phyloP scores from a whole-genome alignment of 2,113 vertebrate genomes.

The Perognathus longimembris region DNA sequence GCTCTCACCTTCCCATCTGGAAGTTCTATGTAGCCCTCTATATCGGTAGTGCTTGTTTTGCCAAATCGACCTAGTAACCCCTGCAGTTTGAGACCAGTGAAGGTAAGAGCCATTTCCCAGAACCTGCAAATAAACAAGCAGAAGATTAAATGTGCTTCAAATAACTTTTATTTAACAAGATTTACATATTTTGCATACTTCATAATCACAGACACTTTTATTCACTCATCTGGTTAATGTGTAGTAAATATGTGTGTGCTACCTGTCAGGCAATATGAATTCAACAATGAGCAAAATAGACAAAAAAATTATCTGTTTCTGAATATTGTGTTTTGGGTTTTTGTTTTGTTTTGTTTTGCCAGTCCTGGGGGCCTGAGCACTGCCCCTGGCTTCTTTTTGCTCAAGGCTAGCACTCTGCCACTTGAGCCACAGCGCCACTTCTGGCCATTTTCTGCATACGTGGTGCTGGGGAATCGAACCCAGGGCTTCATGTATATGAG shows the following conservation, averaged over 20 bases:
- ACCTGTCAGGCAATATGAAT: conserved; percentile 7
- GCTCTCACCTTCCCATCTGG: conserved; percentile 94
- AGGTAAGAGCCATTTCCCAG: conserved; percentile 94
- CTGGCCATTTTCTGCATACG: no score
- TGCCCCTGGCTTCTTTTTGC: no score
- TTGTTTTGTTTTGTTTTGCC: no score
- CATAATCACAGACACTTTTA: neutral
- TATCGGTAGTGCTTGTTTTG: conserved; percentile 91
- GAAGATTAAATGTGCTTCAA: neutral
- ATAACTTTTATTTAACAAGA: conserved; percentile 26
- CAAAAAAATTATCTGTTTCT: neutral
- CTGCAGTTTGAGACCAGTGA: conserved; percentile 95
- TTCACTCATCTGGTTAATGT: neutral
- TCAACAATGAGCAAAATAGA: neutral
- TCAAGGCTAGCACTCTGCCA: no score
- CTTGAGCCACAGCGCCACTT: no score
- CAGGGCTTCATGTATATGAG: no score
- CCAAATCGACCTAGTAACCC: conserved; percentile 94
- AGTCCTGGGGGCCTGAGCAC: no score
- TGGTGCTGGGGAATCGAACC: no score
- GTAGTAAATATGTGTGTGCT: neutral
- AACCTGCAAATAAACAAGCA: conserved; percentile 87
- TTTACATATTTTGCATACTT: neutral
- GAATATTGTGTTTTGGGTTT: neutral
- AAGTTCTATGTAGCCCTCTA: conserved; percentile 92